Conservation (phyloP, 2,888 invertebrate species). For the Andrena dorsata region DNA sequence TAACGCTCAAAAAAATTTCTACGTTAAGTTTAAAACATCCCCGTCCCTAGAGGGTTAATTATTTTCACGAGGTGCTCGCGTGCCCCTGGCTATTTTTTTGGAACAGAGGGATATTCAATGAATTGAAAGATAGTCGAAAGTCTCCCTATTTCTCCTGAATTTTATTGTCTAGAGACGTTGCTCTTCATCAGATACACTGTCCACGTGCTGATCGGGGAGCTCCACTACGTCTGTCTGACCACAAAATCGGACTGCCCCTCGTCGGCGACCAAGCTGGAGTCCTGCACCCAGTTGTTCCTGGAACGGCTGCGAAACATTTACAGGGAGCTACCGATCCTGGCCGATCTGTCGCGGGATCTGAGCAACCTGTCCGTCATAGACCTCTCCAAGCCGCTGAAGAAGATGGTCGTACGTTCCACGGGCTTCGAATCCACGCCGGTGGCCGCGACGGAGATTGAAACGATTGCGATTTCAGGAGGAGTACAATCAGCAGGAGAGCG, state of each 20-base stretch:
- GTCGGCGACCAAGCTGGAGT: slow-evolving; percentile 51
- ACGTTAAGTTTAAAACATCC: too few species aligned
- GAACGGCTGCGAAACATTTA: slow-evolving; percentile 73
- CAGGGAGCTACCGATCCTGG: slow-evolving; percentile 76
- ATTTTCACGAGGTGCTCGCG: too few species aligned
- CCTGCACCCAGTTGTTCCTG: slow-evolving; percentile 70
- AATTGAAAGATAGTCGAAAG: too few species aligned
- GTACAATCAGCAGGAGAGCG: slow-evolving; percentile 62
- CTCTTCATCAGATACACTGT: slow-evolving; percentile 69
- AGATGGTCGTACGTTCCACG: slow-evolving; percentile 70
- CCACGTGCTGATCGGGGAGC: slow-evolving; percentile 75
- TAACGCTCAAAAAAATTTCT: too few species aligned
- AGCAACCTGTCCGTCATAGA: slow-evolving; percentile 64
- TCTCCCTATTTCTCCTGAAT: not conserved
- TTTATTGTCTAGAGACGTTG: not conserved
- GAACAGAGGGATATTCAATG: too few species aligned
- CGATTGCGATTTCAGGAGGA: slow-evolving; percentile 63
- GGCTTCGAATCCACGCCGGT: not conserved
- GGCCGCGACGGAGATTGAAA: not conserved
- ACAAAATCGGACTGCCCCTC: slow-evolving; percentile 65
- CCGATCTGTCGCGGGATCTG: slow-evolving; percentile 73
- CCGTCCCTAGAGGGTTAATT: too few species aligned
- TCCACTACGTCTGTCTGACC: slow-evolving; percentile 76
- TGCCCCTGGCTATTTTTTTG: too few species aligned
- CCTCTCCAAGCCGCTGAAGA: slow-evolving; percentile 73